Evolutionary conservation across 2,797 vertebrate species (phyloP).

Genomic region (Aphelocoma californica): DNA sequence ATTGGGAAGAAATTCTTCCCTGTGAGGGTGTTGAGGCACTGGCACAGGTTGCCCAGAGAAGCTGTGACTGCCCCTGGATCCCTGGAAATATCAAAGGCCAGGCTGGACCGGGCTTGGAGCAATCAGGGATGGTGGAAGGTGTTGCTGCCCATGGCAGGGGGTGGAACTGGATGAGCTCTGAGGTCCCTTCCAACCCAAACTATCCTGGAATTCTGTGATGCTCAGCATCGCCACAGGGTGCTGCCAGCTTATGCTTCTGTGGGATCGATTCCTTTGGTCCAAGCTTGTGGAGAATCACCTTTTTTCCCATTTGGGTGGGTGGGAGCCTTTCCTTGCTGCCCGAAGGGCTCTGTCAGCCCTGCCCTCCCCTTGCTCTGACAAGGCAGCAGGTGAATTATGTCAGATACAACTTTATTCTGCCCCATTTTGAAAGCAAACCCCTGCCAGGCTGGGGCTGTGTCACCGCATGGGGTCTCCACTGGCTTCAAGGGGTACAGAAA

Average conservation of each 20-base stretch:
- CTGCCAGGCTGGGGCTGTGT: not conserved
- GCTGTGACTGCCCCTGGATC: not conserved
- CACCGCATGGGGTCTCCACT: rapidly evolving
- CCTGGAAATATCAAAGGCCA: not conserved
- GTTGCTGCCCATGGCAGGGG: not conserved
- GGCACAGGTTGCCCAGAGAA: not conserved
- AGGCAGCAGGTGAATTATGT: not conserved
- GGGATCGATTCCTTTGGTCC: rapidly evolving
- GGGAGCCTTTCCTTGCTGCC: not conserved
- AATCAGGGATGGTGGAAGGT: rapidly evolving
- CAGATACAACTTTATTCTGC: not conserved
- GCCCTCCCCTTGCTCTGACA: not conserved
- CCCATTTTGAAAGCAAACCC: not conserved
- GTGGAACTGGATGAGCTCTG: not conserved
- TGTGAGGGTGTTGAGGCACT: not conserved
- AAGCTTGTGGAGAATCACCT: not conserved
- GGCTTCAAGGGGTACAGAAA: not conserved
- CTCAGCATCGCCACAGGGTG: not conserved
- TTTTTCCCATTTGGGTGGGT: not conserved
- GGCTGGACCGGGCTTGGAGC: not conserved
- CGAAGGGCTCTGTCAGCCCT: not conserved
- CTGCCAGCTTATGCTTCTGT: not conserved
- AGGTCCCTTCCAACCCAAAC: not conserved
- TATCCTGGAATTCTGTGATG: not conserved
- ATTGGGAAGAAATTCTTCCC: not conserved